Evolutionary conservation across 2,888 invertebrate species (phyloP), one percentile per base, ranked within the genome.

Genomic region (Kuschelorhynchus macadamiae): DNA sequence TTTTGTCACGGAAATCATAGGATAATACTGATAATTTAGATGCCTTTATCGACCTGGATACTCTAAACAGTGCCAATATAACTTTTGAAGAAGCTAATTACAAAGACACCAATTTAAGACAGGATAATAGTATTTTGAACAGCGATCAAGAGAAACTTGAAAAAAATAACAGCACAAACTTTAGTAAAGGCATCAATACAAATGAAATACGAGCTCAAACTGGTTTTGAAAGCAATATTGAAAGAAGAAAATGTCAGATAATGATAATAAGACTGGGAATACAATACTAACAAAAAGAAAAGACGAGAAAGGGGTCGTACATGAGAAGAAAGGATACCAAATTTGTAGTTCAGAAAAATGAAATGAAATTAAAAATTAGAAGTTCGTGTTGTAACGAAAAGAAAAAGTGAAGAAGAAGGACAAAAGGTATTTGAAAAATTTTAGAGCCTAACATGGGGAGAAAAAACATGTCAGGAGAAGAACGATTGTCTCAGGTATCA

Each of bases 391-490:
- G 57, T 47, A 14, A 47, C 21, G 57, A 57, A 57, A 47, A 32
- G 32, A 32, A 36, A 46, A 20, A 46, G 18, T 9, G 64, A 64
- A 56, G 46, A 57, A 21, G 47, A 64, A 42, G 56, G 64, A 36
- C 64, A 36, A 47, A 11, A 59, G 32, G 57, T 65, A 49, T 65
- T 57, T 65, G n/a, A 25, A 57, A 65, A 57, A 65, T 47, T 57
- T 65, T 49, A 49, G 65, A n/a, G n/a, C n/a, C n/a, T 39, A 49
- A 32, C 41, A 47, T 65, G 57, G 65, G 50, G 57, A 57, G 65
- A 55, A 59, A 65, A 57, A 65, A 25, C 7, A 5, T 25, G 7
- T 7, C 25, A 25, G 25, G 3, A 7, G 25, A 65, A 57, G 57
- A 57, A 41, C 57, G 30, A 56, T 49, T 20, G 39, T 50, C 57